Conservation (phyloP, 2,888 invertebrate genomes). For the Cosmia trapezina region DNA sequence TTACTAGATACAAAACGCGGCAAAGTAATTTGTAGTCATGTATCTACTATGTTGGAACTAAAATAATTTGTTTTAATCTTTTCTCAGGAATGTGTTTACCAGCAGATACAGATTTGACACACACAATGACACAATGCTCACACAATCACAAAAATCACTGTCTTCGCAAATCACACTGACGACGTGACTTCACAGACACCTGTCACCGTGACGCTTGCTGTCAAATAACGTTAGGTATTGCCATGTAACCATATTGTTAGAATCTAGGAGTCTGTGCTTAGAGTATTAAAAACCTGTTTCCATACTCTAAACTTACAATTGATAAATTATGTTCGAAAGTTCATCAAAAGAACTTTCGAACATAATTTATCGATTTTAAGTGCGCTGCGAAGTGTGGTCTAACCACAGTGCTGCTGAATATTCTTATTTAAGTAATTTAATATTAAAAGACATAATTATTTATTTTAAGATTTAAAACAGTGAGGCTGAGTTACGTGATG, state of each 20-base stretch:
- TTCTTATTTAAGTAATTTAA: too few species aligned
- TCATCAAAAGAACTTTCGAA: too few species aligned
- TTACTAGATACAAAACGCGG: not conserved
- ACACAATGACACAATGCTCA: too few species aligned
- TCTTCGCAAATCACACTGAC: not conserved
- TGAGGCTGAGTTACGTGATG: not conserved
- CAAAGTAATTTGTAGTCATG: not conserved
- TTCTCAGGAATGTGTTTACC: not conserved
- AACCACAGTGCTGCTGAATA: not conserved
- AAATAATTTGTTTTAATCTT: not conserved
- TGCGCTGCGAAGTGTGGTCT: not conserved
- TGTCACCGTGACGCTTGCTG: conserved; percentile 1
- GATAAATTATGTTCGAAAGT: too few species aligned
- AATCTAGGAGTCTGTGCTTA: too few species aligned
- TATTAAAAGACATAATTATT: not conserved
- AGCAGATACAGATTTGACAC: not conserved
- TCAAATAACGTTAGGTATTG: not conserved
- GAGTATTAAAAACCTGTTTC: too few species aligned
- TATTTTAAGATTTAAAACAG: not conserved
- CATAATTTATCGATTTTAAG: too few species aligned
- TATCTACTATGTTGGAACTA: not conserved
- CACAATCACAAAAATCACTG: not conserved
- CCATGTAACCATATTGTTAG: too few species aligned
- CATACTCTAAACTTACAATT: too few species aligned
- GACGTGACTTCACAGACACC: not conserved